Conservation (phyloP, 2,113 vertebrate genomes). For the Thomomys bottae region DNA sequence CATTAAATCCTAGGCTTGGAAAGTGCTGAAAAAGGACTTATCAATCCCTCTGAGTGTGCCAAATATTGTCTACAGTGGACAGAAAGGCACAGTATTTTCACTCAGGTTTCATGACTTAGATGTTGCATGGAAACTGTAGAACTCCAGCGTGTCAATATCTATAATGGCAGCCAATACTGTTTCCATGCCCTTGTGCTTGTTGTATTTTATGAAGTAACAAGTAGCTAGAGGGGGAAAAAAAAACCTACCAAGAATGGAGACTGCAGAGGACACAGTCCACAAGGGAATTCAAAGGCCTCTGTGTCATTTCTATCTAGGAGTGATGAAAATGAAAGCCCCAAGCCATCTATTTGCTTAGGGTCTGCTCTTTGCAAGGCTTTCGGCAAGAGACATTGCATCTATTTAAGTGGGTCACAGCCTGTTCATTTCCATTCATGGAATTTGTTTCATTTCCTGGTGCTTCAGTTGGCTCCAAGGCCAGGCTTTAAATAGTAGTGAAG, state of each 20-base stretch:
- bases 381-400: conserved; percentile 18
- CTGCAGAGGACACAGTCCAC: neutral
- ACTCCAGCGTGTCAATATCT: neutral
- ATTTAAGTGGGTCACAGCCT: conserved; percentile 70
- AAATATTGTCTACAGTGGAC: neutral
- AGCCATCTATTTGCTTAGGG: conserved; percentile 43
- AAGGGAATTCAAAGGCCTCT: neutral
- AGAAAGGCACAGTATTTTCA: neutral
- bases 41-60: neutral
- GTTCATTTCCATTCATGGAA: conserved; percentile 71
- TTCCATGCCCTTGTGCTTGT: conserved; percentile 1
- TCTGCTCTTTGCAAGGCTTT: conserved; percentile 47
- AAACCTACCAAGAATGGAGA: conserved; percentile 31
- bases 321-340: neutral
- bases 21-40: conserved; percentile 3
- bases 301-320: neutral
- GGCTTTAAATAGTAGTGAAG: conserved; percentile 71
- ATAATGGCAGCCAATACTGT: neutral
- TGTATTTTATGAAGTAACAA: conserved; percentile 20
- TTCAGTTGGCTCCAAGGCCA: conserved; percentile 51
- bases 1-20: neutral
- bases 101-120: neutral
- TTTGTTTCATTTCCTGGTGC: conserved; percentile 67
- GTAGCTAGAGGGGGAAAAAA: neutral
- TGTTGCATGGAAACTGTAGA: neutral